Evolutionary conservation across 1,140 invertebrate genomes (phyloP), one percentile per base, ranked within the genome.

Genomic region (Andricus grossulariae): DNA sequence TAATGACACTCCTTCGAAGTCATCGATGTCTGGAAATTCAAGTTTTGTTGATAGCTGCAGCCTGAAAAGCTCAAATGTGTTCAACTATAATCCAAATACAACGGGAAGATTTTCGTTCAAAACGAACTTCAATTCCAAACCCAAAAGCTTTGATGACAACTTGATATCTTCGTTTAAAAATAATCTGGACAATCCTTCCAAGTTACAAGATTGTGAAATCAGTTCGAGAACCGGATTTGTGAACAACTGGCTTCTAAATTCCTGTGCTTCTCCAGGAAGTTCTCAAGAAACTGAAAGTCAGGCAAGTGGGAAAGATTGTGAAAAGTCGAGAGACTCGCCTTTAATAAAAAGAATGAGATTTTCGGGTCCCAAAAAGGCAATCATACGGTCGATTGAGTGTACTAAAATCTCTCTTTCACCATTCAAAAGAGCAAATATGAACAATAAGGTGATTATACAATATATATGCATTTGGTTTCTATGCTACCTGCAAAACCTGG

Each of bases 181-280:
- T 66, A 39, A 66, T 45, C 8, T 32, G 21, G n/a, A 39, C 10
- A 66, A 66, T 45, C 7, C 15, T 66, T 32, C 12, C 15, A 66
- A 66, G 10, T n/a, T 16, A 0, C 25, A 66, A 66, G 12, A 16
- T n/a, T 39, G 32, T 16, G 15, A 32, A 66, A 39, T 2, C 39
- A 16, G n/a, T 66, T 39, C 32, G 15, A 66, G 39, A 16, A 15
- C 2, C 16, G 60, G 45, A 16, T 39, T n/a, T 32, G 60, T 66
- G 6, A 39, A 10, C 7, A 66, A 39, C n/a, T 66, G 60, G 60
- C 60, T 66, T 66, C 21, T 66, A 15, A 66, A 45, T 45, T 66
- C 60, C 16, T 66, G 60, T n/a, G 13, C 5, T 39, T 66, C 60
- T 8, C 32, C 32, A 66, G 15, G 15, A 66, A 66, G 32, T 66